phyloP scores from a whole-genome alignment of 2,113 vertebrate species.

The Myrmophylax atrothorax region DNA sequence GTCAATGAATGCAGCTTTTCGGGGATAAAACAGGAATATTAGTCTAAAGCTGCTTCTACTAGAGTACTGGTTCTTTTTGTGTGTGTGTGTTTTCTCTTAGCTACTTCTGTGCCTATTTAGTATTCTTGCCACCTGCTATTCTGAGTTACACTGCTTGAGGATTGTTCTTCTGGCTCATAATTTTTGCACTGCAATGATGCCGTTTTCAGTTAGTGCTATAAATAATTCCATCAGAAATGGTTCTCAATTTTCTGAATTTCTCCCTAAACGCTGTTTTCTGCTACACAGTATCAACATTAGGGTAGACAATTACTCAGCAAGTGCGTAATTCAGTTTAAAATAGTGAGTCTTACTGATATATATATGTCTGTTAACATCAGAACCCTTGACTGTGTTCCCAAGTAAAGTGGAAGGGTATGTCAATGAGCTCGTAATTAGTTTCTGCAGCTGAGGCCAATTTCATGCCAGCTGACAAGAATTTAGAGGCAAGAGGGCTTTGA shows the following conservation, averaged over 20 bases:
- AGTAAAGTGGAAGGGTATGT: not conserved
- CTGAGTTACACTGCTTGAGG: not conserved
- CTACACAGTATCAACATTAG: not conserved
- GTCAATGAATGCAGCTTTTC: not conserved
- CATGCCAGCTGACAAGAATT: conserved; percentile 24
- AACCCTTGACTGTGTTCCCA: not conserved
- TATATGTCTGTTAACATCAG: not conserved
- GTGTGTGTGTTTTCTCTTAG: not conserved
- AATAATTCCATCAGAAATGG: not conserved
- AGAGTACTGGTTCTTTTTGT: not conserved
- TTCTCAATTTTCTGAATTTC: not conserved
- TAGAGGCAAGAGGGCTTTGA: conserved; percentile 5
- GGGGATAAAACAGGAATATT: not conserved
- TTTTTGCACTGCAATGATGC: not conserved
- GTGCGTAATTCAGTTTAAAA: not conserved
- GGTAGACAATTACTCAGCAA: not conserved
- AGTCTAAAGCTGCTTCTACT: not conserved
- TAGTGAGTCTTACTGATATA: not conserved
- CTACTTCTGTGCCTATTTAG: not conserved
- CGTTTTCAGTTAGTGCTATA: not conserved
- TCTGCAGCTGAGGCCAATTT: conserved; percentile 45
- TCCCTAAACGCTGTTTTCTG: not conserved
- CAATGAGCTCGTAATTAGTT: conserved; percentile 40
- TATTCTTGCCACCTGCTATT: not conserved
- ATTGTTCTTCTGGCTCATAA: not conserved